Percentiles rank a stretch among this genome's conserved stretches.
Evolutionary conservation across 2,797 vertebrate species (phyloP).

Genomic region (Clarias laeviceps): DNA sequence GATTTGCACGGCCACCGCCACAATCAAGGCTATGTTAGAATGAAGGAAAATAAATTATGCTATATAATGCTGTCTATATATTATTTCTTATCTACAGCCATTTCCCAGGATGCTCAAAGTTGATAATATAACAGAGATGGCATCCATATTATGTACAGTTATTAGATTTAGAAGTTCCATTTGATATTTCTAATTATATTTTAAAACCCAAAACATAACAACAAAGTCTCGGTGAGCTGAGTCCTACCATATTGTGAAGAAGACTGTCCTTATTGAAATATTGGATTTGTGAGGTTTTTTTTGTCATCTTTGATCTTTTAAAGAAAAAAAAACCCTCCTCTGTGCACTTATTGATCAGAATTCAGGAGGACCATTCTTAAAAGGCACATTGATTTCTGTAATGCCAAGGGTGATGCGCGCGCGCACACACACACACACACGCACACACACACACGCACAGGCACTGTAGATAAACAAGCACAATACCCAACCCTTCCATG

Average conservation of each 20-base stretch:
- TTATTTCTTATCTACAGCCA: neutral
- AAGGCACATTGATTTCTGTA: constrained; percentile 25
- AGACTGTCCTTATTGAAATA: constrained; percentile 28
- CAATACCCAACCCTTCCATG: neutral
- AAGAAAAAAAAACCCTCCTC: constrained; percentile 17
- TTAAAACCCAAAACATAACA: neutral
- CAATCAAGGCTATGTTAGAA: neutral
- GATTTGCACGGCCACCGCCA: neutral
- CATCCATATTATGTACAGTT: neutral
- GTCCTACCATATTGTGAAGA: neutral
- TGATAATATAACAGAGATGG: neutral
- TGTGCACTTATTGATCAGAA: constrained; percentile 40
- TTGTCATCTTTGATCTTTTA: constrained; percentile 23
- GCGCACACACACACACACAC: neutral
- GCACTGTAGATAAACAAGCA: neutral
- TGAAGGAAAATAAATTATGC: neutral
- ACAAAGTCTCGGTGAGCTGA: neutral
- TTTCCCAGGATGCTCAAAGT: neutral
- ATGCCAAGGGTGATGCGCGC: constrained; percentile 1
- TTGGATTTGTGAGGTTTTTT: neutral
- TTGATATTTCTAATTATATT: neutral
- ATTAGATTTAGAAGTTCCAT: neutral
- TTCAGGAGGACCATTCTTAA: constrained; percentile 4
- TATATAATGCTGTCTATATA: neutral
- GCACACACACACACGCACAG: constrained; percentile 36